Base-by-base conservation (phyloP, 1,140 invertebrate species). In the Matsumurasca onukii region DNA sequence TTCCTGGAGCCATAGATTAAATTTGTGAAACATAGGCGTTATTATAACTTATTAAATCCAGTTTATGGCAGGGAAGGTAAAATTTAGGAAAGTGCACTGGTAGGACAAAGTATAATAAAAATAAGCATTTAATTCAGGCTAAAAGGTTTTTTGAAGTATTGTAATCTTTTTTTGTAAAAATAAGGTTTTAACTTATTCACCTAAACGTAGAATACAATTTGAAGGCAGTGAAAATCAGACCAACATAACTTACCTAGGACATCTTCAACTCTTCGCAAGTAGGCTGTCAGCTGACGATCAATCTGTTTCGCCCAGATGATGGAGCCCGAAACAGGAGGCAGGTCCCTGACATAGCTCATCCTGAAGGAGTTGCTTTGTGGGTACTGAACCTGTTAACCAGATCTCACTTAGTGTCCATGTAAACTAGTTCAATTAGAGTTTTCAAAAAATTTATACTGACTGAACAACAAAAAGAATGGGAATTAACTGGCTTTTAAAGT, bases 221-320 rank as follows among this genome's bases (percentile, higher is more conserved):
- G 34, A 39, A 39, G 34, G 17, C 34, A 9, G 5, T 39, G 34
- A 39, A n/a, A n/a, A n/a, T n/a, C n/a, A n/a, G n/a, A n/a, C n/a
- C n/a, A n/a, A n/a, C n/a, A n/a, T n/a, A n/a, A 61, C 70, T 82
- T 82, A 87, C 92, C 96, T 30, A 99, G 83, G 45, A 99, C 96
- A 84, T 98, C 97, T 83, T 98, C 97, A 3, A 99, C 97, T 71
- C 97, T 86, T 76, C 94, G 91, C 76, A 99, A 87, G 79, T 98
- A 99, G 70, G 95, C 94, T 25, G 94, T 95, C n/a, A 99, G 84
- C 80, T 99, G 97, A 71, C 97, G 88, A 81, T 99, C 97, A 76
- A 99, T 99, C 82, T 98, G 96, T 77, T 94, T 94, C 1, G 97
- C 95, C 98, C 98, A 99, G 72, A 99, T 96, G 71, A 99, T 99